Conservation (phyloP, 2,113 vertebrate species). For the Nyctibius bracteatus region DNA sequence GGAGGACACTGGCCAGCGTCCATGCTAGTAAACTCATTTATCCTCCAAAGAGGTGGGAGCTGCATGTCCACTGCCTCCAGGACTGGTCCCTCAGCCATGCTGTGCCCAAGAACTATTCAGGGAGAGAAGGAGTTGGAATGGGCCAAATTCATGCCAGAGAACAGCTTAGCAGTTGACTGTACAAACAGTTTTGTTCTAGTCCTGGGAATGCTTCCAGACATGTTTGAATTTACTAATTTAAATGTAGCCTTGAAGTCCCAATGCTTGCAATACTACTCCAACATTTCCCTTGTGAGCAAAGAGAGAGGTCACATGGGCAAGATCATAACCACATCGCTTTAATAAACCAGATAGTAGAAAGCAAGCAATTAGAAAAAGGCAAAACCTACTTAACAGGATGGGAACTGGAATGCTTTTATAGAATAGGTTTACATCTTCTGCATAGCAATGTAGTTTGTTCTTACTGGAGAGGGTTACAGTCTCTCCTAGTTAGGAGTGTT, state of each 20-base stretch:
- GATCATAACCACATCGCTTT: background rate
- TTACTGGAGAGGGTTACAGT: background rate
- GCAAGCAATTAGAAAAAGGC: constrained; percentile 12
- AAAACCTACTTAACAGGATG: constrained; percentile 13
- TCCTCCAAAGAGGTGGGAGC: background rate
- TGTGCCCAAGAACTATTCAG: background rate
- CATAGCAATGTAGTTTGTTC: background rate
- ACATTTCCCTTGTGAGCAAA: background rate
- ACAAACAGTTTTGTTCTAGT: constrained; percentile 46
- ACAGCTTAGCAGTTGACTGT: constrained; percentile 9
- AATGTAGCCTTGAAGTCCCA: constrained; percentile 49
- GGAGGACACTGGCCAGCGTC: background rate
- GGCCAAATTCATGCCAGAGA: constrained; percentile 13
- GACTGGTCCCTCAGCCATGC: background rate
- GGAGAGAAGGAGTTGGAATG: background rate
- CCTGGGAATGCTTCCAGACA: constrained; percentile 43
- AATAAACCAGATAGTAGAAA: constrained; percentile 39
- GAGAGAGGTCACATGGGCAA: background rate
- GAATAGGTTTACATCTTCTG: constrained; percentile 9
- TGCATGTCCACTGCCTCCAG: background rate
- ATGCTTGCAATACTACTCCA: background rate
- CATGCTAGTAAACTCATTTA: background rate
- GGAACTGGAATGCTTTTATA: background rate
- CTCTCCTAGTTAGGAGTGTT: background rate
- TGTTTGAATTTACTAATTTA: constrained; percentile 46